A percentile compares a stretch with the other conserved stretches of the same genome.
Evolutionary conservation across 2,113 vertebrate species (phyloP).

Genomic region (Dipodomys spectabilis): DNA sequence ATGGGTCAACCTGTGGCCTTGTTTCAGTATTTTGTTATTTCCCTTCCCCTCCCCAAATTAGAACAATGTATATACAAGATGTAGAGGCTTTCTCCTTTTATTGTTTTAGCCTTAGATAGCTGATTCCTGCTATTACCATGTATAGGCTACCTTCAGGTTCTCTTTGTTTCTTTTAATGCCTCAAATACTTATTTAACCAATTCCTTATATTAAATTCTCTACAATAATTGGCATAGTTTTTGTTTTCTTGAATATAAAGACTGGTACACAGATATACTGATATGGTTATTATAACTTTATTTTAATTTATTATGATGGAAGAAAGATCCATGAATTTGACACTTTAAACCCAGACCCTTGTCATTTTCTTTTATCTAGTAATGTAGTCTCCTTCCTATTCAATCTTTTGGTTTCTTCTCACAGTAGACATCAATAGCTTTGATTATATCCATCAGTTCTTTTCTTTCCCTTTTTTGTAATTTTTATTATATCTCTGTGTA

Average conservation of each 20-base stretch:
- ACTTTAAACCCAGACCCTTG: background rate
- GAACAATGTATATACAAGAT: too few relatives aligned
- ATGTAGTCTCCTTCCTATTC: background rate
- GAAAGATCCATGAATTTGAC: background rate
- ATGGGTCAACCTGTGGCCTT: too few relatives aligned
- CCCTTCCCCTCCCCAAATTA: too few relatives aligned
- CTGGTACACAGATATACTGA: background rate
- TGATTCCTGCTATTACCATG: background rate
- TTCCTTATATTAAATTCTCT: background rate
- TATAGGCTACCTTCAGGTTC: background rate
- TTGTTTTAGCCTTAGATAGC: background rate
- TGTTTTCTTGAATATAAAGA: background rate
- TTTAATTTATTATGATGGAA: background rate
- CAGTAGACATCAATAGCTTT: background rate
- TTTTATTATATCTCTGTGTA: background rate
- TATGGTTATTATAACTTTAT: background rate
- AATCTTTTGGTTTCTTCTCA: background rate
- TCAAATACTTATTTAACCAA: slow-evolving; percentile 11
- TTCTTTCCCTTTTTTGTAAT: background rate
- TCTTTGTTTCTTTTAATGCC: slow-evolving; percentile 1
- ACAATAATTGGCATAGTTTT: slow-evolving; percentile 7
- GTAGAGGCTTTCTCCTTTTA: background rate
- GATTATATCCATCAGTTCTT: background rate
- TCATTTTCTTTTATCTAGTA: background rate
- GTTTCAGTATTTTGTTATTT: too few relatives aligned